Evolutionary conservation across 92 coral and sea anemone genomes (phyloP).

Genomic region (Umimayanthus chanpuru): DNA sequence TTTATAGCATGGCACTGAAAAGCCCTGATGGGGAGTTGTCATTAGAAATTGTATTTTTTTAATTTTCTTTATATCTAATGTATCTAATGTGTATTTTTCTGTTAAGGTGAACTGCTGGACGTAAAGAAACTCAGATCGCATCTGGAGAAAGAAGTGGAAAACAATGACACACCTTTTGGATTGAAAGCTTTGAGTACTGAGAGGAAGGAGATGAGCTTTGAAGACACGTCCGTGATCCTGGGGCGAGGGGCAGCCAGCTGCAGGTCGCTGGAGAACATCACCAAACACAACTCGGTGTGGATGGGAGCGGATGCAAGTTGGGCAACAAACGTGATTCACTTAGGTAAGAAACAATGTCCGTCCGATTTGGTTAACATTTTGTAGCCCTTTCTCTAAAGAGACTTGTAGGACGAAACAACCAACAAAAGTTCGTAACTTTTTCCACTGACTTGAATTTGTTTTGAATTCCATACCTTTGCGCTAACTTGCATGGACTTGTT

Average conservation of each 20-base stretch:
- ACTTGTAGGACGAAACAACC: too few relatives aligned
- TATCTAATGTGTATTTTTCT: background rate
- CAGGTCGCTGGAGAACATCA: constrained; percentile 78
- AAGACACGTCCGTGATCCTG: constrained; percentile 85
- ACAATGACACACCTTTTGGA: constrained; percentile 82
- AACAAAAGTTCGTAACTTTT: too few relatives aligned
- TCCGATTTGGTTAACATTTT: background rate
- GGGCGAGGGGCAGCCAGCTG: constrained; percentile 76
- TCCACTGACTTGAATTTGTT: too few relatives aligned
- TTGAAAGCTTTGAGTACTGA: constrained; percentile 69
- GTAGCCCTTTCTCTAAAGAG: background rate
- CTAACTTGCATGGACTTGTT: too few relatives aligned
- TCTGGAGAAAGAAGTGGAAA: constrained; percentile 63
- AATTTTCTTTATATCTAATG: too few relatives aligned
- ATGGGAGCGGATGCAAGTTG: constrained; percentile 92
- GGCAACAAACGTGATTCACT: constrained; percentile 76
- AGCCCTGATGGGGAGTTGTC: too few relatives aligned
- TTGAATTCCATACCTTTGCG: too few relatives aligned
- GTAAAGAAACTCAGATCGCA: constrained; percentile 69
- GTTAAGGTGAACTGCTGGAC: constrained; percentile 65
- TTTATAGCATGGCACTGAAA: too few relatives aligned
- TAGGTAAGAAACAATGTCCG: constrained; percentile 48
- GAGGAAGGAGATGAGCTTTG: constrained; percentile 52
- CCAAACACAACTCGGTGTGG: constrained; percentile 88
- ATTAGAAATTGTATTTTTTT: too few relatives aligned